Base-by-base conservation (phyloP, 2,113 vertebrate genomes). In the Ranitomeya variabilis region DNA sequence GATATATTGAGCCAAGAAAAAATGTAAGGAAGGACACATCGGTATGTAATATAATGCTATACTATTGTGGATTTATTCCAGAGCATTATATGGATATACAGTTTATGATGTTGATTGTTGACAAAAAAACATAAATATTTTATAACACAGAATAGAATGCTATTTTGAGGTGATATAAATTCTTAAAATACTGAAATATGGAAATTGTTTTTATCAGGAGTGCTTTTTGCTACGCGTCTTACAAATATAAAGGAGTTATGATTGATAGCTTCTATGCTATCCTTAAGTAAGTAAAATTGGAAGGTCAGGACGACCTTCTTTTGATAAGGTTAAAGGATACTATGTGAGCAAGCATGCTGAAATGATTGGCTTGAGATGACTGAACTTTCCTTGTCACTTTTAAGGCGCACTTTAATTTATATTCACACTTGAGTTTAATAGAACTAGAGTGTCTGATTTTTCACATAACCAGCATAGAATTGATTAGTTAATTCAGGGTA, bases 351-450 rank as follows among this genome's bases (percentile, higher is more conserved):
- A 80, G 86, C 86, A 87, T 81, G 66, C 23, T 51, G 45, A 79
- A 62, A 80, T 73, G 26, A 87, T 87, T 74, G 21, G 66, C 78
- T 73, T 82, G 54, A 82, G 73, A 45, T 87, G 64, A 87, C 62
- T 87, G 64, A 87, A 82, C 64, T 69, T 87, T 59, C 7, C 62
- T 87, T 87, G 79, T 87, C 66, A 87, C 66, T 60, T 87, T 73
- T 87, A 71, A 87, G 26, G 67, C 12, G 9, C 52, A 57, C 52
- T 87, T 82, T 74, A 82, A 87, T 81, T 87, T 87, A 87, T 87
- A 87, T 87, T 87, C 79, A 71, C 55, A 71, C 85, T 79, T 86
- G 21, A 67, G 59, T 86, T 86, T 79, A 86, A 86, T 86, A 86
- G 74, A 86, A 79, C 37, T 86, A 62, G 74, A 79, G 71, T 19